A percentile compares a stretch with the other conserved stretches of the same genome.
Evolutionary conservation across 2,113 vertebrate species (phyloP).

Genomic region (Platichthys flesus): DNA sequence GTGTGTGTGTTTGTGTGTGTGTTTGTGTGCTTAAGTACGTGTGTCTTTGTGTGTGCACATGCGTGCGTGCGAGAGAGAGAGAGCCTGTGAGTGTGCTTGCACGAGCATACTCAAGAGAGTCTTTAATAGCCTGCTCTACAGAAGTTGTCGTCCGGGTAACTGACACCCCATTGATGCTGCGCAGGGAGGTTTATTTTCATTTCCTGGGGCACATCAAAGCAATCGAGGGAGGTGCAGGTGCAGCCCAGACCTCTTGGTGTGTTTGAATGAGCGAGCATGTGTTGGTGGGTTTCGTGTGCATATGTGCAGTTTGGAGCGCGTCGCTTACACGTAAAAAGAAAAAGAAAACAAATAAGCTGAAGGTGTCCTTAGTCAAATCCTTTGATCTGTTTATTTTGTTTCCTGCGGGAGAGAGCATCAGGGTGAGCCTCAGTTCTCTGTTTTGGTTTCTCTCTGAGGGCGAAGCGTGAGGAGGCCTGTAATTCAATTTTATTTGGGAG

Average conservation of each 20-base stretch:
- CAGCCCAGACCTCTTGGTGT: constrained; percentile 71
- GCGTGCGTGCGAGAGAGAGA: constrained; percentile 22
- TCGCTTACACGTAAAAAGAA: constrained; percentile 20
- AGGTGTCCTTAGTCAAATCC: constrained; percentile 24
- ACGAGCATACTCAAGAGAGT: constrained; percentile 74
- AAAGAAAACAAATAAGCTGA: constrained; percentile 16
- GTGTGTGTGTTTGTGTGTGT: constrained; percentile 9
- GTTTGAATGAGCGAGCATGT: constrained; percentile 67
- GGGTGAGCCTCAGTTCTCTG: constrained; percentile 12
- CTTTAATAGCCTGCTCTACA: constrained; percentile 76
- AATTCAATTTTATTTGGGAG: constrained; percentile 66
- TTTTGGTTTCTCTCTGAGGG: constrained; percentile 28
- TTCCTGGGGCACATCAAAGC: constrained; percentile 83
- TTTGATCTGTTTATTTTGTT: constrained; percentile 26
- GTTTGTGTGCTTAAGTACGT: constrained; percentile 14
- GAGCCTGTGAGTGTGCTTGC: constrained; percentile 49
- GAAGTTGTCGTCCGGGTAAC: constrained; percentile 79
- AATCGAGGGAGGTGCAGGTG: constrained; percentile 83
- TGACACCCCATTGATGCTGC: constrained; percentile 83
- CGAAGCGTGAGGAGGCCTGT: constrained; percentile 42
- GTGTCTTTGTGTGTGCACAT: constrained; percentile 2
- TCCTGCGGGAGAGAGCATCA: constrained; percentile 10
- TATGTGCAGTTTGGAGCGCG: constrained; percentile 48
- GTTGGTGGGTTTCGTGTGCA: constrained; percentile 60
- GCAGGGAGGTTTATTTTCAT: constrained; percentile 81